Percentiles rank a stretch among this genome's conserved stretches.
Conservation (phyloP, 1,140 invertebrate species). For the Goniozus legneri region DNA sequence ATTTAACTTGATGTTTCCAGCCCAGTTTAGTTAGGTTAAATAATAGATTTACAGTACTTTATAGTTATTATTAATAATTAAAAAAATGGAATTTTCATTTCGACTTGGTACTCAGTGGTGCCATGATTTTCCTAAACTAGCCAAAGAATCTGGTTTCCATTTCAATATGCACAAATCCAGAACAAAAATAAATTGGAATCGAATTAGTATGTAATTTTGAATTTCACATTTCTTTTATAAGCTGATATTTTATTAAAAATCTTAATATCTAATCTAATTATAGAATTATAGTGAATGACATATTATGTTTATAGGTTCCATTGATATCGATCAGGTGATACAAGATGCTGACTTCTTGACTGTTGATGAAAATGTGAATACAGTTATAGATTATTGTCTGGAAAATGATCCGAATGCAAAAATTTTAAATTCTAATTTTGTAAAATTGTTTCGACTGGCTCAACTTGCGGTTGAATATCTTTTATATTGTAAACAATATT, state of each 20-base stretch:
- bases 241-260: not conserved
- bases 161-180: conserved; percentile 61
- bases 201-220: conserved; percentile 57
- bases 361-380: conserved; percentile 63
- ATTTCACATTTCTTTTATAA: not conserved
- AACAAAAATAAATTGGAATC: conserved; percentile 62
- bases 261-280: too few relatives aligned
- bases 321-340: conserved; percentile 63
- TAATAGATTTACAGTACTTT: too few relatives aligned
- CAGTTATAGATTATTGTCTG: conserved; percentile 61
- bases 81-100: conserved; percentile 52
- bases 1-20: too few relatives aligned
- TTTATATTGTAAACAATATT: conserved; percentile 66
- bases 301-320: conserved; percentile 52
- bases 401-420: conserved; percentile 62
- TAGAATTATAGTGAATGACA: not conserved
- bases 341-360: conserved; percentile 62
- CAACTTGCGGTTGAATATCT: conserved; percentile 69
- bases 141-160: conserved; percentile 64
- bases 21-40: too few relatives aligned
- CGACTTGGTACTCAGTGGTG: conserved; percentile 59
- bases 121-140: conserved; percentile 66
- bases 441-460: conserved; percentile 65
- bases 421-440: conserved; percentile 64
- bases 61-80: conserved; percentile 7